Evolutionary conservation across 2,113 vertebrate species (phyloP).

Genomic region (Sinocyclocheilus maitianheensis): DNA sequence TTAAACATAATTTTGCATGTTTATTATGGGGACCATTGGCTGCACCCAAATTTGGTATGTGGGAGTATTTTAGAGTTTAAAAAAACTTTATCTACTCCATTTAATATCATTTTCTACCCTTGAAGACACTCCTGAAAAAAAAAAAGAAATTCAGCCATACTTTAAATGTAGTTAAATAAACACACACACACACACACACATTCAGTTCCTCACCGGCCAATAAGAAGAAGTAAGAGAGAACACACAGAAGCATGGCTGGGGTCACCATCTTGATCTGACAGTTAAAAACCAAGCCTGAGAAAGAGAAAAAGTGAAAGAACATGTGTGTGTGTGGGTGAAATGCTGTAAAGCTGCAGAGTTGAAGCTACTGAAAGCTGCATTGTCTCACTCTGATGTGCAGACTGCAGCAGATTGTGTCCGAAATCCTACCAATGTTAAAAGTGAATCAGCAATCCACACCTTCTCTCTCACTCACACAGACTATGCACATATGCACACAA

Average conservation of each 20-base stretch:
- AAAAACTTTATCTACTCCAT: too few species aligned
- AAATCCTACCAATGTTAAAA: neutral
- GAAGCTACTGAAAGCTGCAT: neutral
- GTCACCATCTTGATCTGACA: slow-evolving; percentile 59
- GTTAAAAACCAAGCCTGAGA: slow-evolving; percentile 29
- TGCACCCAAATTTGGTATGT: too few species aligned
- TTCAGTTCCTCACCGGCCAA: slow-evolving; percentile 61
- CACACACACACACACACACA: neutral
- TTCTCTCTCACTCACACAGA: neutral
- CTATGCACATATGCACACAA: neutral
- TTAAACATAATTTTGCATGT: too few species aligned
- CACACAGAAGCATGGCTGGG: slow-evolving; percentile 57
- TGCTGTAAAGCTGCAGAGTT: neutral
- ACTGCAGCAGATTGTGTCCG: too few species aligned
- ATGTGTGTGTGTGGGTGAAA: neutral
- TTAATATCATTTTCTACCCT: neutral
- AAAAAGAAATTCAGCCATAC: neutral
- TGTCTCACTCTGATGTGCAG: neutral
- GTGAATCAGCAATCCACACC: neutral
- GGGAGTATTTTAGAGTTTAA: too few species aligned
- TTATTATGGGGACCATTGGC: too few species aligned
- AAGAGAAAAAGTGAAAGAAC: slow-evolving; percentile 23
- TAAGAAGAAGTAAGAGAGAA: slow-evolving; percentile 60
- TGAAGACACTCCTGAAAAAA: neutral
- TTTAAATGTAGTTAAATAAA: neutral